phyloP scores from a whole-genome alignment of 2,797 vertebrate species.

The Micropoecilia bifurca region DNA sequence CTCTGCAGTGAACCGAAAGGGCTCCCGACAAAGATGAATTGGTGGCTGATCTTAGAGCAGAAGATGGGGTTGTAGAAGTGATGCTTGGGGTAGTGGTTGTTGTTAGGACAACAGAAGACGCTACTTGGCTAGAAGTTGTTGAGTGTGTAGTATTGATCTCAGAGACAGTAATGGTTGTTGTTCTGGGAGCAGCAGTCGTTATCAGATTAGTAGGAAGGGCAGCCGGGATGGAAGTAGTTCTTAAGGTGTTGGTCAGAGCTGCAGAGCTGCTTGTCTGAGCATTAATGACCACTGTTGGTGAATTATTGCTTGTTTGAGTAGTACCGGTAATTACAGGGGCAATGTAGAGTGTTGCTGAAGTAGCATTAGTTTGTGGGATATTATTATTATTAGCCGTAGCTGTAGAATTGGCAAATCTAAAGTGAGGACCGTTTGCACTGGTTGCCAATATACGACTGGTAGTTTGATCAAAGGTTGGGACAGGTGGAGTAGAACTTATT shows the following conservation, averaged over 20 bases:
- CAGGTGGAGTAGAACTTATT: neutral
- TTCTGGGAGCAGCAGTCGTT: neutral
- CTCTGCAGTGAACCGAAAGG: slow-evolving; percentile 81
- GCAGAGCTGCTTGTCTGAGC: neutral
- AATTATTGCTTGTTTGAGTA: neutral
- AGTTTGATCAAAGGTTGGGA: neutral
- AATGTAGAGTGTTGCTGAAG: neutral
- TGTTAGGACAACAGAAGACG: neutral
- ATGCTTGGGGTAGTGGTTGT: neutral
- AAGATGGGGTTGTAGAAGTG: neutral
- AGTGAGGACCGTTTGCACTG: neutral
- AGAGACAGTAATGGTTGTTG: neutral
- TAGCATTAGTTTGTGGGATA: neutral
- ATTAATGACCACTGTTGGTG: neutral
- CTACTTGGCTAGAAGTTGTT: neutral
- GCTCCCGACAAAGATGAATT: neutral
- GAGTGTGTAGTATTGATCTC: neutral
- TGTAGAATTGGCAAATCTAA: neutral
- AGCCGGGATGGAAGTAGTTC: neutral
- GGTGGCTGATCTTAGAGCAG: neutral
- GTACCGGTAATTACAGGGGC: neutral
- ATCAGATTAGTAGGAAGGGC: neutral
- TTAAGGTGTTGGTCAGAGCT: neutral
- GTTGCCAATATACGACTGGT: neutral
- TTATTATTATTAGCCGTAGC: neutral